Conservation (phyloP, 2,113 vertebrate species). For the Grammomys dolichurus region DNA sequence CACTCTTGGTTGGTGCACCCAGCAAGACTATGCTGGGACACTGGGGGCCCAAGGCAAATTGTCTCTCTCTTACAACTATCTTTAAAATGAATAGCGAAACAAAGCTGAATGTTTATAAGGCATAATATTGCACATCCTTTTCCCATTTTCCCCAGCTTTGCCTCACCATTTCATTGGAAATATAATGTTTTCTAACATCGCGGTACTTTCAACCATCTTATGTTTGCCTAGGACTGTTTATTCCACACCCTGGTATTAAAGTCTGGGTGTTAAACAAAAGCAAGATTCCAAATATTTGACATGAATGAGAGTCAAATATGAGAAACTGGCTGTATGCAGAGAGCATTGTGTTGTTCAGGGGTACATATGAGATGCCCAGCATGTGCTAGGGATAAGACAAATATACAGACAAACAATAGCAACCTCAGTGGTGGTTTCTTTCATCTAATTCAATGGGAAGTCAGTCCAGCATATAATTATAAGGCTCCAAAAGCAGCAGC, state of each 20-base stretch:
- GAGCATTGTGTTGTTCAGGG: neutral
- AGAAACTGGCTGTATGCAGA: neutral
- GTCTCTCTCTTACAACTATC: neutral
- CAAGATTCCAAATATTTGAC: constrained; percentile 41
- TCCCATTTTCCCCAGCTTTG: neutral
- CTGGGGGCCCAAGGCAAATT: neutral
- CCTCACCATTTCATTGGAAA: neutral
- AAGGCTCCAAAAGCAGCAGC: neutral
- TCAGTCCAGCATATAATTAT: constrained; percentile 60
- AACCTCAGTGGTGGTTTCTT: neutral
- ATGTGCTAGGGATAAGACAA: neutral
- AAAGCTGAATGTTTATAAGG: neutral
- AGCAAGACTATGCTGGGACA: neutral
- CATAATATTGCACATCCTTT: neutral
- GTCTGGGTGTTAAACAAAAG: neutral
- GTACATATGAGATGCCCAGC: neutral
- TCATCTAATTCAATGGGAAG: constrained; percentile 57
- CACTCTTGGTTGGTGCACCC: neutral
- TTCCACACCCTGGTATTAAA: neutral
- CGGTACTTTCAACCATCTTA: constrained; percentile 27
- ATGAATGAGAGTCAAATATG: neutral
- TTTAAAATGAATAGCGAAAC: constrained; percentile 31
- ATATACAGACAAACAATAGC: neutral
- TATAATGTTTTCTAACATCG: neutral
- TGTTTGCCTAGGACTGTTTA: neutral